Percentiles rank a stretch among this genome's conserved stretches.
phyloP scores from a whole-genome alignment of 1,140 invertebrate species.

The Bombus picipes region DNA sequence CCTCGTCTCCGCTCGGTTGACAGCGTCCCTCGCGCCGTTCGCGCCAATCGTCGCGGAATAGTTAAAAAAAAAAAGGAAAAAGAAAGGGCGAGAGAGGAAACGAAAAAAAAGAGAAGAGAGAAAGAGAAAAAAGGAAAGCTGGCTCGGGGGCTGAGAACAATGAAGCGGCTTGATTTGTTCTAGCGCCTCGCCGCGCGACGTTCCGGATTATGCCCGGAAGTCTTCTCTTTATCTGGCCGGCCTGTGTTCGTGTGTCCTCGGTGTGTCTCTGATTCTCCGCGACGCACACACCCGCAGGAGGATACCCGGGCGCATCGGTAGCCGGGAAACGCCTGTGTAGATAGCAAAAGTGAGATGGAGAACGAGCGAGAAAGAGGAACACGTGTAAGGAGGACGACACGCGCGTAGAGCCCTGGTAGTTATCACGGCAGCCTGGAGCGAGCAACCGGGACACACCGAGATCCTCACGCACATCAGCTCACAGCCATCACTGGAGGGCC shows the following conservation, averaged over 20 bases:
- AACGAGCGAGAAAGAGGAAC: background rate
- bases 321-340: background rate
- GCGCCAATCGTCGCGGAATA: constrained; percentile 56
- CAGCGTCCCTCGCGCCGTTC: constrained; percentile 19
- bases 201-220: constrained; percentile 81
- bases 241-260: constrained; percentile 38
- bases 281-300: constrained; percentile 26
- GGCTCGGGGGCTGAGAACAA: constrained; percentile 70
- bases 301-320: background rate
- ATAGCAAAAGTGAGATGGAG: background rate
- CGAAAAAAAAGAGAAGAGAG: constrained; percentile 4
- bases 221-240: constrained; percentile 75
- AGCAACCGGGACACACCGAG: constrained; percentile 22
- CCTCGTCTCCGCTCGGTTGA: constrained; percentile 7
- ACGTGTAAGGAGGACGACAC: constrained; percentile 31
- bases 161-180: constrained; percentile 80
- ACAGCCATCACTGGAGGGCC: constrained; percentile 17
- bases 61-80: background rate
- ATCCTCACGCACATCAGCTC: constrained; percentile 27
- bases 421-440: constrained; percentile 58
- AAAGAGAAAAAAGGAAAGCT: constrained; percentile 47
- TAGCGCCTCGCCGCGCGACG: constrained; percentile 71
- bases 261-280: constrained; percentile 32
- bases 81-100: constrained; percentile 1
- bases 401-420: constrained; percentile 34